phyloP scores from a whole-genome alignment of 2,797 vertebrate species.

The Amblyraja radiata region DNA sequence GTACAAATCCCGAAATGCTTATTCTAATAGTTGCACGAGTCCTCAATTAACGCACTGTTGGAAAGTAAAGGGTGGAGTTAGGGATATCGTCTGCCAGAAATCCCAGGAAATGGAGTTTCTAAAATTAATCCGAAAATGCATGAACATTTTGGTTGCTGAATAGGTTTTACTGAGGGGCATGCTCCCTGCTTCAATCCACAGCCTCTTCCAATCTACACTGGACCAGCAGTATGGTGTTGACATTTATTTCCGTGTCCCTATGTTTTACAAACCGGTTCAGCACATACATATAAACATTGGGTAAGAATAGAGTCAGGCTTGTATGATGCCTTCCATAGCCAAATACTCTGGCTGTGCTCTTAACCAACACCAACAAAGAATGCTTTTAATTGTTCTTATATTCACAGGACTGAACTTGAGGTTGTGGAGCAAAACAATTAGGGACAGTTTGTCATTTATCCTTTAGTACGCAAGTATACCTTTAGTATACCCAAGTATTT shows the following conservation, averaged over 20 bases:
- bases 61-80: background rate
- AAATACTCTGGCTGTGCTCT: background rate
- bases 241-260: background rate
- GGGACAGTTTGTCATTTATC: background rate
- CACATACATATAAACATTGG: background rate
- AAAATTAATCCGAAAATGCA: background rate
- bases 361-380: background rate
- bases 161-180: background rate
- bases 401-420: background rate
- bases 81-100: too few species aligned
- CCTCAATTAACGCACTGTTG: background rate
- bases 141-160: background rate
- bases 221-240: background rate
- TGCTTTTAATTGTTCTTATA: background rate
- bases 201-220: background rate
- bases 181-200: background rate
- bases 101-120: background rate
- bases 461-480: too few species aligned
- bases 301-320: background rate
- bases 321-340: background rate
- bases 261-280: background rate
- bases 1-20: too few species aligned
- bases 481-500: background rate
- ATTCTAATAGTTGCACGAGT: background rate
- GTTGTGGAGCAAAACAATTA: background rate